Percentiles rank a stretch among this genome's conserved stretches.
Conservation (phyloP, 2,113 vertebrate species). For the pig (Sus scrofa) region DNA sequence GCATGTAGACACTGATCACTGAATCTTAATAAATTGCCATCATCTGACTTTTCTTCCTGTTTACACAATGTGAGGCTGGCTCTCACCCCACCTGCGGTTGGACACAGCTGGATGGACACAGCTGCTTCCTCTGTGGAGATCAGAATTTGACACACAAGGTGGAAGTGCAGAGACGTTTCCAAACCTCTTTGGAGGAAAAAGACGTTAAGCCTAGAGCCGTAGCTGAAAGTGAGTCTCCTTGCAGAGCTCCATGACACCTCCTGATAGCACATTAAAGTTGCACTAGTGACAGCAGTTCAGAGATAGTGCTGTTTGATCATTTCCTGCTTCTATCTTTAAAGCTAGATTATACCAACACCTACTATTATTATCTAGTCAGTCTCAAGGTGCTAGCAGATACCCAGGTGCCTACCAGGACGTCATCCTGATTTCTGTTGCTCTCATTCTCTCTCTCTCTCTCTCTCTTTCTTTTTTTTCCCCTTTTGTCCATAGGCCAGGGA, state of each 20-base stretch:
- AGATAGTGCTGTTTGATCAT: neutral
- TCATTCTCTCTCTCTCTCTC: neutral
- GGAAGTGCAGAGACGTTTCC: neutral
- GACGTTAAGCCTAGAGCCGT: neutral
- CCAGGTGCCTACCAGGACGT: neutral
- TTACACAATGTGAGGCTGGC: rapidly evolving
- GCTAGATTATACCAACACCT: neutral
- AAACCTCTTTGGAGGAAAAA: neutral
- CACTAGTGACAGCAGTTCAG: neutral
- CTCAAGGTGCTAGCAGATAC: neutral
- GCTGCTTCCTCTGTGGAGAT: neutral
- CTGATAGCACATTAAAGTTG: neutral
- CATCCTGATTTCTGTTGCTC: neutral
- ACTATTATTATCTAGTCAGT: neutral
- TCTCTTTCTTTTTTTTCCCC: no score
- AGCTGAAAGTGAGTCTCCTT: neutral
- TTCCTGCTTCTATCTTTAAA: neutral
- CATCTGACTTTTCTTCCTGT: neutral
- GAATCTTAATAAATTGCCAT: neutral
- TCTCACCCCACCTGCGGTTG: neutral
- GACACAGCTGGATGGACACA: neutral
- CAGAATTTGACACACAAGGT: neutral
- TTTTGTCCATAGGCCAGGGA: no score
- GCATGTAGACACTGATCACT: neutral
- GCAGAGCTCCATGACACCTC: neutral